Conservation (phyloP, 2,888 invertebrate genomes). For the Synergus gifuensis region DNA sequence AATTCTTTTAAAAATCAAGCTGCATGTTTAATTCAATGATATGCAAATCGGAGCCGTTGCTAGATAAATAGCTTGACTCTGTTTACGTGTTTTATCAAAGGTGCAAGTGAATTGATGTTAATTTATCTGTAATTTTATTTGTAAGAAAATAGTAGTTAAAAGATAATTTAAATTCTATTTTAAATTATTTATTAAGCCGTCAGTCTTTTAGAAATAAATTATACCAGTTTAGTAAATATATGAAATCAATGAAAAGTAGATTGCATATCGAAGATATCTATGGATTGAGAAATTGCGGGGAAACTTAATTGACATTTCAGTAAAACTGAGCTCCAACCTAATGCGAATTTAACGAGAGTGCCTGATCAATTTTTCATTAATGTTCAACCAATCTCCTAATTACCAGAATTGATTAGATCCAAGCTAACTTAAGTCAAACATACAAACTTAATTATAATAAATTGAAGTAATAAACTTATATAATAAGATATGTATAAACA, state of each 20-base stretch:
- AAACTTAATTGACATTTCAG: conserved; percentile 19
- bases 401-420: conserved; percentile 15
- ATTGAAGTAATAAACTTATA: not conserved
- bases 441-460: not conserved
- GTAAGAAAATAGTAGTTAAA: not conserved
- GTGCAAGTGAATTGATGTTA: not conserved
- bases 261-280: not conserved
- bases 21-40: not conserved
- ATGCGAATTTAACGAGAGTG: not conserved
- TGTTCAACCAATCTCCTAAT: conserved; percentile 15
- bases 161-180: not conserved
- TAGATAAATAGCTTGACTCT: not conserved
- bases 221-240: not conserved
- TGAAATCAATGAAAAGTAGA: not conserved
- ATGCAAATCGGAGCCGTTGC: not conserved
- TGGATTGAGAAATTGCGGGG: not conserved
- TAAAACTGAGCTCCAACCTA: not conserved
- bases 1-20: no score
- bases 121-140: no score
- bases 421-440: conserved; percentile 9
- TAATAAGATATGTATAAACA: not conserved
- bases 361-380: conserved; percentile 9
- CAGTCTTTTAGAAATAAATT: conserved; percentile 16
- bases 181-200: conserved; percentile 1
- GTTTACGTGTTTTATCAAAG: not conserved